Percentiles rank a stretch among this genome's conserved stretches.
phyloP scores from a whole-genome alignment of 2,797 vertebrate species.

The Phrynocephalus guinanensis region DNA sequence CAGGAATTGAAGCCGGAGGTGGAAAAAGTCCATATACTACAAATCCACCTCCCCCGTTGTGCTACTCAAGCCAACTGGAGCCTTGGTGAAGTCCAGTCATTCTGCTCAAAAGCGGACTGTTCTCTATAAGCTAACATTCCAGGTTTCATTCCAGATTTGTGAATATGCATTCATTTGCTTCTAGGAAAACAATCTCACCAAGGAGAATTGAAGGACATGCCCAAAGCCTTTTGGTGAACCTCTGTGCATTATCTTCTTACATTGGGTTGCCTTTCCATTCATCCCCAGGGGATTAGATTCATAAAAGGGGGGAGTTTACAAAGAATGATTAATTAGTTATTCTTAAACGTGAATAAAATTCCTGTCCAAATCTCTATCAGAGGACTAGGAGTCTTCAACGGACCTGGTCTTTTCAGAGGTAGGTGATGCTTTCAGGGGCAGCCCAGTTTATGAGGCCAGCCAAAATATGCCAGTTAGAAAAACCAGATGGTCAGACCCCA shows the following conservation, averaged over 20 bases:
- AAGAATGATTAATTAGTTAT: no score
- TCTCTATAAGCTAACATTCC: neutral
- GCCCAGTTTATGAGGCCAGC: neutral
- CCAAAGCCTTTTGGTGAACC: neutral
- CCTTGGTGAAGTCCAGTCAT: neutral
- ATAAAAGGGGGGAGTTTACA: neutral
- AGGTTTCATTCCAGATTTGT: neutral
- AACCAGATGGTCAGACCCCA: neutral
- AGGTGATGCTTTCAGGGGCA: neutral
- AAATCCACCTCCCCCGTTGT: no score
- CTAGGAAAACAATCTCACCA: neutral
- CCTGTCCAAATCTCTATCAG: no score
- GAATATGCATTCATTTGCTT: neutral
- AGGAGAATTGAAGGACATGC: no score
- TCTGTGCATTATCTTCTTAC: neutral
- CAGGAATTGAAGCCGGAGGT: no score
- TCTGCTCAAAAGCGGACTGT: neutral
- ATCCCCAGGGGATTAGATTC: neutral
- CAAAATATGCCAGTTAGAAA: neutral
- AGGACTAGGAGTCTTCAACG: neutral
- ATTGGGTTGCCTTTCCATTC: neutral
- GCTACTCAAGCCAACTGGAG: neutral
- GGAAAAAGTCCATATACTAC: no score
- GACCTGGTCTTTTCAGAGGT: neutral
- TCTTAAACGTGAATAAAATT: neutral